Percentiles rank a stretch among this genome's conserved stretches.
phyloP scores from a whole-genome alignment of 1,140 invertebrate species.

The Augochlora pura region DNA sequence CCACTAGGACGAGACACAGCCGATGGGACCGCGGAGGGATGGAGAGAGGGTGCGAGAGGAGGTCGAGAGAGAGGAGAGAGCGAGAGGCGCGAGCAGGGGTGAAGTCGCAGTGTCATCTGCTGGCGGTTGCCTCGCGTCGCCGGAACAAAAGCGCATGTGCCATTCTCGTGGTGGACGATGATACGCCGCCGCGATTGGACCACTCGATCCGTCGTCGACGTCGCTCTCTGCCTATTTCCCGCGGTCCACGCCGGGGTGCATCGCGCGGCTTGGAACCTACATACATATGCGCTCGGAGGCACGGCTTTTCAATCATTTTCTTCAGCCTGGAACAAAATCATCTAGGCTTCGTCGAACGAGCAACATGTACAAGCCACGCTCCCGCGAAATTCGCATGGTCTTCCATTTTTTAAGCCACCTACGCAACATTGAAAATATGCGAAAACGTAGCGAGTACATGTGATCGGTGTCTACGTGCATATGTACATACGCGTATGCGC shows the following conservation, averaged over 20 bases:
- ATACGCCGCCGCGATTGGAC: conserved; percentile 24
- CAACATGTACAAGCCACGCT: too few relatives aligned
- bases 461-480: too few relatives aligned
- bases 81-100: conserved; percentile 32
- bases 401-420: too few relatives aligned
- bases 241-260: conserved; percentile 4
- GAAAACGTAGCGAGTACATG: too few relatives aligned
- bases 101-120: conserved; percentile 52
- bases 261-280: background rate
- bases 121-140: background rate
- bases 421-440: too few relatives aligned
- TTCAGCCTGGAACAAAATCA: too few relatives aligned
- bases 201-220: conserved; percentile 20
- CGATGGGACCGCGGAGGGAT: background rate
- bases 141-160: conserved; percentile 52
- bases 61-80: background rate
- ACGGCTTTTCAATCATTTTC: too few relatives aligned
- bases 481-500: background rate
- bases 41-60: conserved; percentile 7
- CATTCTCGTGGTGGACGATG: background rate
- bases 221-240: conserved; percentile 50
- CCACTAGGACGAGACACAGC: conserved; percentile 37
- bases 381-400: too few relatives aligned
- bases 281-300: too few relatives aligned
- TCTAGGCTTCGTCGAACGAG: too few relatives aligned